Evolutionary conservation across 2,797 vertebrate genomes (phyloP).

Genomic region (Psittacula echo): DNA sequence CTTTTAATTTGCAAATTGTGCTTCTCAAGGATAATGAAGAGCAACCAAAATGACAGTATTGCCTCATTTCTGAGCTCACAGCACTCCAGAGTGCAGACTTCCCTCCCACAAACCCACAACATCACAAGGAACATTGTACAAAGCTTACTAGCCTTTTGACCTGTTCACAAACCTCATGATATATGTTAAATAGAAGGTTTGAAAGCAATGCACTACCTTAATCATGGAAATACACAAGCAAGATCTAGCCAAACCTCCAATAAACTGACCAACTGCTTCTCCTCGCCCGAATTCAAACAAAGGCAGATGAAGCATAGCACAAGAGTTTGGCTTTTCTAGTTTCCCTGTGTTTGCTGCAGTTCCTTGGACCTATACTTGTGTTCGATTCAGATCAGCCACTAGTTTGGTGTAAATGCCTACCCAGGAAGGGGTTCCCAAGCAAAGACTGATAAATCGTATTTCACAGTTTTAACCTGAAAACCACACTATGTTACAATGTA

Average conservation of each 20-base stretch:
- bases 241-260: background rate
- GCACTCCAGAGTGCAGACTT: background rate
- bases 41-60: background rate
- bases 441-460: background rate
- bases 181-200: background rate
- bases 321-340: background rate
- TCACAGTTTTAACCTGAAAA: background rate
- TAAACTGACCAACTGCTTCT: background rate
- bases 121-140: rapidly evolving
- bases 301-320: too few species aligned
- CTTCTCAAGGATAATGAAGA: background rate
- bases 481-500: background rate
- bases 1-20: background rate
- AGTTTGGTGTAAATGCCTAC: background rate
- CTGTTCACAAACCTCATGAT: background rate
- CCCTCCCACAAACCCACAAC: background rate
- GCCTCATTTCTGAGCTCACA: background rate
- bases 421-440: background rate
- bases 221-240: background rate
- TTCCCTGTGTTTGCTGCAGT: background rate
- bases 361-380: rapidly evolving
- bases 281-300: background rate
- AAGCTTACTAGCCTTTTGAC: background rate
- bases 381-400: background rate
- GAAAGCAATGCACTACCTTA: background rate